Evolutionary conservation across 2,888 invertebrate genomes (phyloP).

Genomic region (Athetis lepigone): DNA sequence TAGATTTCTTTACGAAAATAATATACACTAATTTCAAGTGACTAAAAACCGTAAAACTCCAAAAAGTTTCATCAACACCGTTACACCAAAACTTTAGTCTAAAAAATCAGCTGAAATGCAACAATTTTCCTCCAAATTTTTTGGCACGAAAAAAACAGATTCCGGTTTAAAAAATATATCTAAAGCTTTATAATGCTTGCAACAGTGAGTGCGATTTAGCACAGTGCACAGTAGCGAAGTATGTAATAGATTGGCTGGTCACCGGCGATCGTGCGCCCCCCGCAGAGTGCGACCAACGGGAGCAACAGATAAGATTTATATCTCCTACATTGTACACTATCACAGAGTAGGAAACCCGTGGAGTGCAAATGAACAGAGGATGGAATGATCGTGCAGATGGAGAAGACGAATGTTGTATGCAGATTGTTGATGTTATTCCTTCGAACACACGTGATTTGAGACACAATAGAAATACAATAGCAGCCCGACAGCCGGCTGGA

Average conservation of each 20-base stretch:
- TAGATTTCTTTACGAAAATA: too few relatives aligned
- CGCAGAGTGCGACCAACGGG: conserved; percentile 52
- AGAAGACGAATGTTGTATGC: not conserved
- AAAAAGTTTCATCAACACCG: not conserved
- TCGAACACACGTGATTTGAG: too few relatives aligned
- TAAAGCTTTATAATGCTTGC: conserved; percentile 7
- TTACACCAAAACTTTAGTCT: not conserved
- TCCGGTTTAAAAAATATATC: conserved; percentile 4
- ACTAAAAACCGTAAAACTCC: too few relatives aligned
- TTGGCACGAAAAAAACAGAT: conserved; percentile 4
- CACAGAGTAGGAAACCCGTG: conserved; percentile 4
- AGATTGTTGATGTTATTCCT: not conserved
- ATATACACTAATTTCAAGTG: too few relatives aligned
- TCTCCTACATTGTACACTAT: conserved; percentile 27
- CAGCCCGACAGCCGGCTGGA: too few relatives aligned
- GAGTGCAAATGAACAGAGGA: conserved; percentile 14
- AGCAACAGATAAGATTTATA: conserved; percentile 58
- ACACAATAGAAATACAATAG: too few relatives aligned
- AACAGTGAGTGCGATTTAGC: conserved; percentile 32
- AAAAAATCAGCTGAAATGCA: conserved; percentile 12
- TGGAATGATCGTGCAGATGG: conserved; percentile 1
- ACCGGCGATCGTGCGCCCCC: conserved; percentile 55
- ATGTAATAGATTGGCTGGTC: conserved; percentile 49
- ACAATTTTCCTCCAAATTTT: conserved; percentile 8
- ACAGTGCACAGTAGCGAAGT: conserved; percentile 60